Evolutionary conservation across 2,888 invertebrate species (phyloP), one percentile per base, ranked within the genome.

Genomic region (Conomelus anceps): DNA sequence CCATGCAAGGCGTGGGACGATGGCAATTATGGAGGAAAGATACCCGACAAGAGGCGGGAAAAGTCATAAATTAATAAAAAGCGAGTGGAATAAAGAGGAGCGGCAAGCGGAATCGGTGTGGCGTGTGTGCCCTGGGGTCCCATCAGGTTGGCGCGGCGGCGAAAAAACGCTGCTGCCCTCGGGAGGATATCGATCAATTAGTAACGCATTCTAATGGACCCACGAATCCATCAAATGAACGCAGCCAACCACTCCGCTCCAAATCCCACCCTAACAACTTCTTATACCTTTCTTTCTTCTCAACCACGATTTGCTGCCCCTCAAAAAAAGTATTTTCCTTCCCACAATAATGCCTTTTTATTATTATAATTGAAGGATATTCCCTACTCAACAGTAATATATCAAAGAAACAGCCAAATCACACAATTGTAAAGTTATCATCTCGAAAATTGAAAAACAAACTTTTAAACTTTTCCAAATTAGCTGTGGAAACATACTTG

Each of bases 1-100:
- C n/a, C 63, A 1, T 1, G 63, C 63, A n/a, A n/a, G n/a, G n/a
- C n/a, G n/a, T n/a, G n/a, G n/a, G n/a, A n/a, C n/a, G 63, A 63
- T 3, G 63, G 63, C 63, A 63, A 63, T 63, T 63, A 63, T n/a
- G 63, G 63, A 24, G 24, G 13, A 86, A 86, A 86, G 86, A 86
- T 86, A 86, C 29, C 24, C 86, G 24, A 26, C 23, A 26, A 86
- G 29, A 24, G 22, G 24, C 23, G 22, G 17, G 86, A 86, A 23
- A 24, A 86, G 86, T 86, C 86, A 86, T 86, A 86, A 86, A 86
- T 86, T 86, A 86, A 86, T 86, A 86, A 86, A 86, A 86, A 86
- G 26, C 29, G 86, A 26, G 24, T 63, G 63, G 63, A 63, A 63
- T 63, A 63, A 63, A 63, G 63, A 63, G 63, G 13, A 63, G 63